Evolutionary conservation across 2,113 vertebrate species (phyloP).

Genomic region (Furnarius figulus): DNA sequence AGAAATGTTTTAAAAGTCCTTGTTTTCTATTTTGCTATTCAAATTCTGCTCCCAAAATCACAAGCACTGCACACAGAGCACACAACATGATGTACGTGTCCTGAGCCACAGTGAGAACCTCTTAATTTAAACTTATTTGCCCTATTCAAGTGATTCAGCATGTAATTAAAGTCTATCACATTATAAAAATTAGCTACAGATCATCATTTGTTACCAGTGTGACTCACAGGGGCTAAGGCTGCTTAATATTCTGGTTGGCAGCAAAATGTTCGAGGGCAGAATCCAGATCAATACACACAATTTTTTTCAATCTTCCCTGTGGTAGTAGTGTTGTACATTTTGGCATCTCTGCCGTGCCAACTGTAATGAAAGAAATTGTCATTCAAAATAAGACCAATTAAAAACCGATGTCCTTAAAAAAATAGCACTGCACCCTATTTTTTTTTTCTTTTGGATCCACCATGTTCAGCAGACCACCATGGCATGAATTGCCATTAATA

Average conservation of each 20-base stretch:
- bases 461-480: slow-evolving; percentile 75
- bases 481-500: slow-evolving; percentile 81
- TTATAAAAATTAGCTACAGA: slow-evolving; percentile 37
- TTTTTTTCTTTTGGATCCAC: slow-evolving; percentile 30
- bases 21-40: neutral
- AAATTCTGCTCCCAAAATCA: neutral
- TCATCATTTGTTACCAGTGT: slow-evolving; percentile 5
- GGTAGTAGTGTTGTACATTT: slow-evolving; percentile 5
- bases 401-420: slow-evolving; percentile 26
- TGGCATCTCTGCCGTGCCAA: neutral
- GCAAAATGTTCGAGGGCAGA: neutral
- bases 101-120: neutral
- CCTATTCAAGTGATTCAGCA: neutral
- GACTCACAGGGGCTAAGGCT: slow-evolving; percentile 45
- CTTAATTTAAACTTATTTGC: slow-evolving; percentile 37
- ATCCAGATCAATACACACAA: neutral
- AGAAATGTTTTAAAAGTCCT: neutral
- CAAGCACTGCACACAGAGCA: neutral
- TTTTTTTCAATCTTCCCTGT: neutral
- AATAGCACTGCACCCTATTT: neutral
- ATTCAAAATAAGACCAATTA: slow-evolving; percentile 50
- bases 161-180: slow-evolving; percentile 3
- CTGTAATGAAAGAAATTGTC: slow-evolving; percentile 41
- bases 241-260: slow-evolving; percentile 42
- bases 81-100: neutral